These are phyloP conservation scores for Calidris pugnax DNA, from an alignment of 2,113 vertebrate species.

Conservation along the genomic window DNA sequence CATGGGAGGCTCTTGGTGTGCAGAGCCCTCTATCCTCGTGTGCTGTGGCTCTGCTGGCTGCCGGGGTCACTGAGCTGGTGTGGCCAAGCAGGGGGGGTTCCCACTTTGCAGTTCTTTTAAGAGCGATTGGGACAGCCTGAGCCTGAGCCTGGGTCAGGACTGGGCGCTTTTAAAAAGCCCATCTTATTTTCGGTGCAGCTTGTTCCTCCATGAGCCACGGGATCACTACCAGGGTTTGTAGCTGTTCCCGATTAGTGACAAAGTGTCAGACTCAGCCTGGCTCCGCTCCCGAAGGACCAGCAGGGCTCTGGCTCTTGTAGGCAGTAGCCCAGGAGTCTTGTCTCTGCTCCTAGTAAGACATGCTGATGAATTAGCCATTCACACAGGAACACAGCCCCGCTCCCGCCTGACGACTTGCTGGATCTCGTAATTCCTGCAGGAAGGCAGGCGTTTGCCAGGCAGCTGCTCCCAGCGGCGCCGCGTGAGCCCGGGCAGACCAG, in stretches of 20 bases:
- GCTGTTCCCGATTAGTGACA: not conserved
- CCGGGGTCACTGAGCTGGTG: accelerated
- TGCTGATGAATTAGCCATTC: not conserved
- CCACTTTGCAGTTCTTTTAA: not conserved
- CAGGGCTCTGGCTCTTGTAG: not conserved
- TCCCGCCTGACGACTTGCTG: not conserved
- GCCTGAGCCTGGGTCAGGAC: not conserved
- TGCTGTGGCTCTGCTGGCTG: accelerated
- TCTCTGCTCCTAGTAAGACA: not conserved
- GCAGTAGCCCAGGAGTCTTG: not conserved
- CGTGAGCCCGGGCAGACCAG: accelerated
- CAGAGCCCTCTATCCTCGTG: not conserved
- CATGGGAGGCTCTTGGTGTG: not conserved
- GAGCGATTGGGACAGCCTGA: not conserved
- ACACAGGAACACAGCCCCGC: not conserved
- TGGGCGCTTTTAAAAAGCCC: too few species aligned
- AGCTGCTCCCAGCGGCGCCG: not conserved
- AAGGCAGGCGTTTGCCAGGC: accelerated
- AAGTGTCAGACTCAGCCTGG: not conserved
- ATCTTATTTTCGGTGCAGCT: not conserved
- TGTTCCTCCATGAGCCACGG: not conserved
- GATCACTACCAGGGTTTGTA: not conserved
- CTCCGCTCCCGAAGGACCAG: not conserved
- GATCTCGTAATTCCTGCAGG: accelerated
- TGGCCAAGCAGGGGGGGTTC: accelerated